Evolutionary conservation across 2,113 vertebrate genomes (phyloP).

Genomic region (Clarias batrachus): DNA sequence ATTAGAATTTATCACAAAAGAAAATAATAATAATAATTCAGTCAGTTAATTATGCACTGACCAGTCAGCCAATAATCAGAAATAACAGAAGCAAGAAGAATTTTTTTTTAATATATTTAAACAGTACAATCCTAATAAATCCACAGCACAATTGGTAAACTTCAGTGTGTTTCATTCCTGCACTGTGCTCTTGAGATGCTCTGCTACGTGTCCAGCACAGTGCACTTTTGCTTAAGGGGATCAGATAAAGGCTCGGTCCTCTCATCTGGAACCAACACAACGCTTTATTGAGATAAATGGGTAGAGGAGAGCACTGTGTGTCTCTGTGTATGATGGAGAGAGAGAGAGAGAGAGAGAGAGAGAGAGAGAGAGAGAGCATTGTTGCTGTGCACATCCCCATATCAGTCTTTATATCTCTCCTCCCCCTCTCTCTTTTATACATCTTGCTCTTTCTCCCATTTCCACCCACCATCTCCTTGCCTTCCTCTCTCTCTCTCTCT

Average conservation of each 20-base stretch:
- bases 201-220: slow-evolving; percentile 30
- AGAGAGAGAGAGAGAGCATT: neutral
- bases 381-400: neutral
- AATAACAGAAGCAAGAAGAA: neutral
- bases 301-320: slow-evolving; percentile 22
- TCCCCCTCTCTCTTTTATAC: neutral
- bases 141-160: neutral
- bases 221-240: slow-evolving; percentile 46
- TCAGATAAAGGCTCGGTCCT: slow-evolving; percentile 48
- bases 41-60: neutral
- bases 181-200: slow-evolving; percentile 1
- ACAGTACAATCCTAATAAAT: neutral
- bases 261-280: slow-evolving; percentile 47
- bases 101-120: neutral
- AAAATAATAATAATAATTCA: neutral
- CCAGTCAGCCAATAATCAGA: neutral
- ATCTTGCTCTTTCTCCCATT: neutral
- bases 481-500: neutral
- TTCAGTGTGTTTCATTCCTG: slow-evolving; percentile 29
- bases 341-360: slow-evolving; percentile 1
- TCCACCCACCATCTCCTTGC: neutral
- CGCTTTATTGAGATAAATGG: slow-evolving; percentile 43
- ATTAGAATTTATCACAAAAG: neutral
- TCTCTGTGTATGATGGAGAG: neutral
- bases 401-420: neutral